Base-by-base conservation (phyloP, 2,797 vertebrate genomes). In the Lateolabrax maculatus region DNA sequence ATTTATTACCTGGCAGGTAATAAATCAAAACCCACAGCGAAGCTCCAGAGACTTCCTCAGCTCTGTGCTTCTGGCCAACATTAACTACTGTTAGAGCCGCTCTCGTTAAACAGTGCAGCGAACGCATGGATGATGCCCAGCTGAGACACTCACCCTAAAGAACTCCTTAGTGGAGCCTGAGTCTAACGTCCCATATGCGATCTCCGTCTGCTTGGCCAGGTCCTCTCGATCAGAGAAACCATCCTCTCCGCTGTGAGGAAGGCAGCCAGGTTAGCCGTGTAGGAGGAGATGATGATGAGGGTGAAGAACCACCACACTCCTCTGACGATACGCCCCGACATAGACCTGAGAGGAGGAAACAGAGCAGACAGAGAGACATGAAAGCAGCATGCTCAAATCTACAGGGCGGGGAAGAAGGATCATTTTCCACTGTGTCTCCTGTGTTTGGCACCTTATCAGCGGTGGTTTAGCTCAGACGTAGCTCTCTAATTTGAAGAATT, bases 301-400 rank as follows among this genome's bases (percentile, higher is more conserved):
- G 98, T 99, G 95, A 99, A 99, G 94, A 99, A 99, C 98, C 98
- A 99, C 98, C 98, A 99, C 89, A 99, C 98, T 60, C 98, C 98
- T 92, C 98, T 98, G 0, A 99, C 98, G 80, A 99, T 99, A 84
- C 98, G 96, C 73, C 98, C 98, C 6, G 98, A 99, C 90, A 99
- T 95, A 93, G 98, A 99, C 95, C 98, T 99, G 80, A 65, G 57
- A 80, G 75, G 71, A 66, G 58, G 44, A 80, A 49, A 63, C 48
- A 83, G 66, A 86, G 78, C 67, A 80, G 68, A 75, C 55, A 72
- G 41, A 78, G 51, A 70, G 71, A 77, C 52, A 61, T 81, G 64
- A 90, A 79, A 81, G 86, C 77, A 58, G 69, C 9, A 29, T 27
- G 86, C 43, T 88, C 51, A 23, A n/a, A 53, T 72, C 55, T 29